Conservation (phyloP, 2,113 vertebrate genomes). For the Leptobrachium ailaonicum region DNA sequence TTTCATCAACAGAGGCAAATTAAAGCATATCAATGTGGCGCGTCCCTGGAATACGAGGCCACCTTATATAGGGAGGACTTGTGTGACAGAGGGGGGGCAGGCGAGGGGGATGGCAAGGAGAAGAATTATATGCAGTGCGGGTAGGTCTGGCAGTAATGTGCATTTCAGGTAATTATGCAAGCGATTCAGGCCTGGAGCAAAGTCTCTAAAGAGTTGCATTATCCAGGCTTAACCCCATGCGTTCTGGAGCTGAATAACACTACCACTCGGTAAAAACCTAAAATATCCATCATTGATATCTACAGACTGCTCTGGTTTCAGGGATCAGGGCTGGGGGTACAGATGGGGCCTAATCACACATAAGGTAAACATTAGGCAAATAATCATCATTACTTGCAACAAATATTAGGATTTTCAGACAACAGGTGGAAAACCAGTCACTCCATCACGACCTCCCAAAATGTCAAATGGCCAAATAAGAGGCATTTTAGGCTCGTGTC, state of each 20-base stretch:
- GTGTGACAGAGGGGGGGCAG: conserved; percentile 7
- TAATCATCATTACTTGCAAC: no score
- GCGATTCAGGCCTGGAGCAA: conserved; percentile 47
- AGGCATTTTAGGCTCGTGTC: no score
- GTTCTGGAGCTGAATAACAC: neutral
- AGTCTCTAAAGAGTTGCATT: conserved; percentile 49
- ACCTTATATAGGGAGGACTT: conserved; percentile 26
- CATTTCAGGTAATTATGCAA: conserved; percentile 51
- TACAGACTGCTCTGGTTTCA: no score
- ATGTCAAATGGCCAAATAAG: no score
- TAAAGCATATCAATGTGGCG: conserved; percentile 39
- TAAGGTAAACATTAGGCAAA: no score
- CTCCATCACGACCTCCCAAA: no score
- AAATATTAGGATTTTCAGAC: no score
- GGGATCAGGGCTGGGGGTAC: no score
- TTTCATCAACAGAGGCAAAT: conserved; percentile 12
- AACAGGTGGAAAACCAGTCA: no score
- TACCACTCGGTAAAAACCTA: no score
- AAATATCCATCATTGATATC: no score
- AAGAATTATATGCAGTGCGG: conserved; percentile 44
- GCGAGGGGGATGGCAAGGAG: conserved; percentile 47
- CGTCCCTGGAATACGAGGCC: conserved; percentile 28
- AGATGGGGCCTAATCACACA: no score
- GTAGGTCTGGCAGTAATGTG: conserved; percentile 50
- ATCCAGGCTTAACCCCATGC: conserved; percentile 32